A percentile compares a stretch with the other conserved stretches of the same genome.
phyloP scores from a whole-genome alignment of 2,113 vertebrate genomes.

The Carlito syrichta region DNA sequence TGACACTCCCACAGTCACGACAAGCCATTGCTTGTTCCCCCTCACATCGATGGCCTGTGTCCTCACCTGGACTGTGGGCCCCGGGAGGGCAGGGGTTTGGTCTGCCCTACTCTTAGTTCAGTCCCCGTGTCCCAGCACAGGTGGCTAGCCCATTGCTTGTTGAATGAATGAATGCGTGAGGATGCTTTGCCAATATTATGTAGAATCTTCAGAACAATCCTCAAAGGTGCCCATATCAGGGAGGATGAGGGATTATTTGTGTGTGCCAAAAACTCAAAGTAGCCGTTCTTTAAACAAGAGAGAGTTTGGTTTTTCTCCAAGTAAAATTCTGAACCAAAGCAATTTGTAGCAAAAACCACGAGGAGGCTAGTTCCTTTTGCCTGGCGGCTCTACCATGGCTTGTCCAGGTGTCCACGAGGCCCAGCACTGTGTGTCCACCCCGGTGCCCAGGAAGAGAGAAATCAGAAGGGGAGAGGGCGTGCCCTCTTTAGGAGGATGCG shows the following conservation, averaged over 20 bases:
- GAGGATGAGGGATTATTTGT: background rate
- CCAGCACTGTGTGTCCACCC: background rate
- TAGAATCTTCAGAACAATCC: background rate
- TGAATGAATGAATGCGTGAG: background rate
- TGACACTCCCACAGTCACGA: rapidly evolving
- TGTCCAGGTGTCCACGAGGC: rapidly evolving
- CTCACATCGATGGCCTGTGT: background rate
- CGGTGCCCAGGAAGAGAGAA: background rate
- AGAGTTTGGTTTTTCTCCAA: background rate
- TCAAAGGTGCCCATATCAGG: background rate
- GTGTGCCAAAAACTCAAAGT: background rate
- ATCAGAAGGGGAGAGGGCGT: no score
- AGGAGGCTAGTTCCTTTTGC: background rate
- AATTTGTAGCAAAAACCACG: background rate
- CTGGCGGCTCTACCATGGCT: background rate
- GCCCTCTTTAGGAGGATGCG: no score
- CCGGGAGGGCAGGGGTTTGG: background rate
- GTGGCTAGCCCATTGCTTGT: background rate
- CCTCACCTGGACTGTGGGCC: background rate
- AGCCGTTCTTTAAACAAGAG: background rate
- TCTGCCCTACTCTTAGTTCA: background rate
- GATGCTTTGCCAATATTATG: background rate
- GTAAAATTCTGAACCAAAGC: background rate
- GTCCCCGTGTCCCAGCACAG: background rate
- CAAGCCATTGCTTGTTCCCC: rapidly evolving